phyloP scores from a whole-genome alignment of 2,888 invertebrate genomes.

The Tromatobia lineatoria region DNA sequence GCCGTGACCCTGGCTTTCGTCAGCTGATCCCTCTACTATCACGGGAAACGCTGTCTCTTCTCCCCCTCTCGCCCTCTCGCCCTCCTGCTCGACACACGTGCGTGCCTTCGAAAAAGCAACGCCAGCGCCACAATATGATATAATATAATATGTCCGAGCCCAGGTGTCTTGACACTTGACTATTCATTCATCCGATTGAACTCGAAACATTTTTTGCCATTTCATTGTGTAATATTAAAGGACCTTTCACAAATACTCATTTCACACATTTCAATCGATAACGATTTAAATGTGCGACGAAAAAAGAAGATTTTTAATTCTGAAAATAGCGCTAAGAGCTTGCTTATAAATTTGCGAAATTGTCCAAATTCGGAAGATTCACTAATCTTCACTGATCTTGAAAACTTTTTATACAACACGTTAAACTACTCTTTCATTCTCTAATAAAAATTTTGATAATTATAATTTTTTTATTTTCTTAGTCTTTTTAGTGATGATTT shows the following conservation, averaged over 20 bases:
- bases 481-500: too few relatives aligned
- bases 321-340: too few relatives aligned
- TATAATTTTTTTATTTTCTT: too few relatives aligned
- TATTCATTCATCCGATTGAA: not conserved
- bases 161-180: not conserved
- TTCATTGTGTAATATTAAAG: not conserved
- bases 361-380: too few relatives aligned
- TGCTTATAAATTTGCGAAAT: too few relatives aligned
- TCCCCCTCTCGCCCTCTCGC: not conserved
- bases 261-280: not conserved
- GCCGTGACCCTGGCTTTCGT: not conserved
- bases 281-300: not conserved
- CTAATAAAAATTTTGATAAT: too few relatives aligned
- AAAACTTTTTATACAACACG: too few relatives aligned
- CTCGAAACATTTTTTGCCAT: not conserved
- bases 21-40: not conserved
- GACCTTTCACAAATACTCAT: not conserved
- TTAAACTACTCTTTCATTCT: too few relatives aligned
- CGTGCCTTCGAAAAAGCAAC: not conserved
- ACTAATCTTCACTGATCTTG: too few relatives aligned
- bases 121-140: not conserved
- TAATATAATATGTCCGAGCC: not conserved
- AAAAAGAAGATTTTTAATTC: too few relatives aligned
- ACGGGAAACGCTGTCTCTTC: not conserved
- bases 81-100: not conserved